phyloP scores from a whole-genome alignment of 2,888 invertebrate genomes.

The Serripes groenlandicus region DNA sequence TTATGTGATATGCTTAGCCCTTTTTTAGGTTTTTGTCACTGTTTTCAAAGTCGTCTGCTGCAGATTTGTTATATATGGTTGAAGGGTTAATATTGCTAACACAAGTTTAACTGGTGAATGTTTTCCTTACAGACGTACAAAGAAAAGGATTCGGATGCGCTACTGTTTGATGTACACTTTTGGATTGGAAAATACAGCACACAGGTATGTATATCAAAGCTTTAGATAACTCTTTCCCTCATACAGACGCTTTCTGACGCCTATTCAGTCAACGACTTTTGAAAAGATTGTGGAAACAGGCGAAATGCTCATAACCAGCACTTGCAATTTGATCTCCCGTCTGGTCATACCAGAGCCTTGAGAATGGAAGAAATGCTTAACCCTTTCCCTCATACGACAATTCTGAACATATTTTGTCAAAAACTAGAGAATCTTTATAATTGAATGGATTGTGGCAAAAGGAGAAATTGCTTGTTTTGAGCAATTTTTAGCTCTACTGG shows the following conservation, averaged over 20 bases:
- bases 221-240: background rate
- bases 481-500: background rate
- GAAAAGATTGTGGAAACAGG: background rate
- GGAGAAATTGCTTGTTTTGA: background rate
- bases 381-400: too few species aligned
- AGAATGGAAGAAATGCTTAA: too few species aligned
- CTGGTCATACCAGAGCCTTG: too few species aligned
- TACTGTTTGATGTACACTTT: conserved; percentile 85
- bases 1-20: too few species aligned
- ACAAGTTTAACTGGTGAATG: background rate
- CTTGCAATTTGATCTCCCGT: background rate
- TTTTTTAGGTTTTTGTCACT: too few species aligned
- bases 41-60: too few species aligned
- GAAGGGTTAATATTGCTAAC: background rate
- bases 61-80: too few species aligned
- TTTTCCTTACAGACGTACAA: conserved; percentile 80
- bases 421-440: too few species aligned
- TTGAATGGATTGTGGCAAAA: background rate
- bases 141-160: conserved; percentile 71
- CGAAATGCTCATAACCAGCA: background rate
- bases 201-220: conserved; percentile 74
- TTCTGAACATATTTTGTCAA: too few species aligned
- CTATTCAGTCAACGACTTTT: background rate
- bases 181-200: conserved; percentile 86
- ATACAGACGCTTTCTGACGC: background rate